Evolutionary conservation across 37 sponge, comb jelly and placozoan species (phyloP).

Genomic region (Crambe crambe): DNA sequence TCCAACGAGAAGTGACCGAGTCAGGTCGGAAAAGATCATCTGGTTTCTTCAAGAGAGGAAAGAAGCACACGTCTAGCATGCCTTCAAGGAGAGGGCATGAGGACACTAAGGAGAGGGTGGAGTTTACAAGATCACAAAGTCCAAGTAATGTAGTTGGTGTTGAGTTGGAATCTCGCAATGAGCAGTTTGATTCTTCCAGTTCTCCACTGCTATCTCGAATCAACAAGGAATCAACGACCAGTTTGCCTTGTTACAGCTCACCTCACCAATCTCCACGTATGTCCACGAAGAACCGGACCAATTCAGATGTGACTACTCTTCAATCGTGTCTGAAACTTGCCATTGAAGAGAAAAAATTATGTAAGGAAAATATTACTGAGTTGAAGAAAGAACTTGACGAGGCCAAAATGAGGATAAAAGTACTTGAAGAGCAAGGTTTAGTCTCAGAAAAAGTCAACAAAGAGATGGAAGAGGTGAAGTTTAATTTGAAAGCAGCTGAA

Average conservation of each 20-base stretch:
- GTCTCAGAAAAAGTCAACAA: neutral
- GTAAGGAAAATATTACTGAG: neutral
- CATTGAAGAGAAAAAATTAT: slow-evolving; percentile 24
- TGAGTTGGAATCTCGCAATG: neutral
- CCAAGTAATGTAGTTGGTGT: neutral
- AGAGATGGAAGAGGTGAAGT: slow-evolving; percentile 3
- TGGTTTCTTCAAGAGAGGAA: slow-evolving; percentile 23
- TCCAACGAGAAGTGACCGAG: neutral
- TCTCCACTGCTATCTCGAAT: neutral
- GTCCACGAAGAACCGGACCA: neutral
- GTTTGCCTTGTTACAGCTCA: neutral
- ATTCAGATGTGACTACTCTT: slow-evolving; percentile 23
- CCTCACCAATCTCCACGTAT: slow-evolving; percentile 11
- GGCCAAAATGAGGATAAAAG: neutral
- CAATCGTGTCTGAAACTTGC: slow-evolving; percentile 39
- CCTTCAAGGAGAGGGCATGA: neutral
- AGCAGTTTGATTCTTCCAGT: neutral
- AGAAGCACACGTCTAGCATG: neutral
- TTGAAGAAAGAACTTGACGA: slow-evolving; percentile 20
- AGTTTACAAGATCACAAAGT: neutral
- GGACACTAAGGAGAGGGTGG: neutral
- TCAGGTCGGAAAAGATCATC: neutral
- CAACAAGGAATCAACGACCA: neutral
- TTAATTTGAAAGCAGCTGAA: neutral
- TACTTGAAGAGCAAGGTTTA: neutral